A percentile compares a stretch with the other conserved stretches of the same genome.
phyloP scores from a whole-genome alignment of 1,140 invertebrate species.

The Bombus impatiens region DNA sequence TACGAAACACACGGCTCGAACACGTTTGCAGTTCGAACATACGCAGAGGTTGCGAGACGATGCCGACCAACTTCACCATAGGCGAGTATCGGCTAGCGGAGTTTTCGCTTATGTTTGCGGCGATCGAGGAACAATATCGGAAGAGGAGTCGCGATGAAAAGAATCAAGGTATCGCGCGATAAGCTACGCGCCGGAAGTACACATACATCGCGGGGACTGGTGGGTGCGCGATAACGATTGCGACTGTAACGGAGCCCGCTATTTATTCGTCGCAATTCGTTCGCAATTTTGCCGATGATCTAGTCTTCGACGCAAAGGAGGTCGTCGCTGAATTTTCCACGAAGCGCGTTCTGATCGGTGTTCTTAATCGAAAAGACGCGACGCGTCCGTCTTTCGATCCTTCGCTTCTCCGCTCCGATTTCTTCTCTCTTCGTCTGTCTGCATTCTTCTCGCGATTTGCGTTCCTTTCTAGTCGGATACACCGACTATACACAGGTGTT shows the following conservation, averaged over 20 bases:
- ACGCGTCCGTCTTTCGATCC: background rate
- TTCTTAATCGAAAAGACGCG: background rate
- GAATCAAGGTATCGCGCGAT: slow-evolving; percentile 13
- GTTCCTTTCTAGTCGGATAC: too few relatives aligned
- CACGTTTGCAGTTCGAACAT: background rate
- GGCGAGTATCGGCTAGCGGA: too few relatives aligned
- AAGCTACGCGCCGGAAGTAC: background rate
- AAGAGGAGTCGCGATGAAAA: background rate
- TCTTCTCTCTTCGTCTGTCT: background rate
- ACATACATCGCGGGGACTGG: too few relatives aligned
- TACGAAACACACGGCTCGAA: background rate
- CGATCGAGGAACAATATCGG: background rate
- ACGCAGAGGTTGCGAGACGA: too few relatives aligned
- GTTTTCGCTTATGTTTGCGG: too few relatives aligned
- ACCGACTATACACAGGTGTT: too few relatives aligned
- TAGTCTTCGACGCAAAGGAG: background rate
- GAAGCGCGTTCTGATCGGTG: background rate
- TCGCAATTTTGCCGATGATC: background rate
- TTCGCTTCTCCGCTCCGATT: background rate
- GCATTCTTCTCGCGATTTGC: background rate
- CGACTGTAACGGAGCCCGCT: background rate
- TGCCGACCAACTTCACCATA: too few relatives aligned
- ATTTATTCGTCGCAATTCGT: slow-evolving; percentile 1
- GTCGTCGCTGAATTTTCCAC: slow-evolving; percentile 11
- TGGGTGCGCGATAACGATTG: slow-evolving; percentile 4